phyloP scores from a whole-genome alignment of 2,797 vertebrate genomes.

The Pyrrhura leucotis region DNA sequence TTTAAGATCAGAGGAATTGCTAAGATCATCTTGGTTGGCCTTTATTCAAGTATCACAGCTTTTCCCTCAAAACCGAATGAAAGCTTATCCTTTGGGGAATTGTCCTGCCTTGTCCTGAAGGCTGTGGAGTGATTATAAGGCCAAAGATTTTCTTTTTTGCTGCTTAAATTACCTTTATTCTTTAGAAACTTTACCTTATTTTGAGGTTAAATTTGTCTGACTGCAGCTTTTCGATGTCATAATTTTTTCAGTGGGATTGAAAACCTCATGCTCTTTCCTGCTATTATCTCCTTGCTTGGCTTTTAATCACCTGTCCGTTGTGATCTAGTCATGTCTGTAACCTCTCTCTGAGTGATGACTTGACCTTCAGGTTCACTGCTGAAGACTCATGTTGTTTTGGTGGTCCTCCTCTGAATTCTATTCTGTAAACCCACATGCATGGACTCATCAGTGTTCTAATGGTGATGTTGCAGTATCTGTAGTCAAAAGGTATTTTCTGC shows the following conservation, averaged over 20 bases:
- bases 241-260: neutral
- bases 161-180: neutral
- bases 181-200: neutral
- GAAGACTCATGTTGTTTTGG: neutral
- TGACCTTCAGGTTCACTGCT: neutral
- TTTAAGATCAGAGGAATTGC: neutral
- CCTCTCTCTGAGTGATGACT: neutral
- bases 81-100: neutral
- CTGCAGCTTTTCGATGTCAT: neutral
- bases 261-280: neutral
- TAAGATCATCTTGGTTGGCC: neutral
- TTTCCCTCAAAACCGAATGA: neutral
- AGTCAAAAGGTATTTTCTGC: neutral
- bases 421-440: neutral
- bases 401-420: neutral
- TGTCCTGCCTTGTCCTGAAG: neutral
- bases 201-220: neutral
- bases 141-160: neutral
- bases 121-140: neutral
- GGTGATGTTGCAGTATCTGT: neutral
- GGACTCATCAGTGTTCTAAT: accelerated
- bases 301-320: neutral
- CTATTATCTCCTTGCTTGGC: neutral
- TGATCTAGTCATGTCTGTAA: neutral
- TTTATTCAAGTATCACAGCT: neutral